Evolutionary conservation across 92 coral and sea anemone genomes (phyloP).

Genomic region (Muricea muricata): DNA sequence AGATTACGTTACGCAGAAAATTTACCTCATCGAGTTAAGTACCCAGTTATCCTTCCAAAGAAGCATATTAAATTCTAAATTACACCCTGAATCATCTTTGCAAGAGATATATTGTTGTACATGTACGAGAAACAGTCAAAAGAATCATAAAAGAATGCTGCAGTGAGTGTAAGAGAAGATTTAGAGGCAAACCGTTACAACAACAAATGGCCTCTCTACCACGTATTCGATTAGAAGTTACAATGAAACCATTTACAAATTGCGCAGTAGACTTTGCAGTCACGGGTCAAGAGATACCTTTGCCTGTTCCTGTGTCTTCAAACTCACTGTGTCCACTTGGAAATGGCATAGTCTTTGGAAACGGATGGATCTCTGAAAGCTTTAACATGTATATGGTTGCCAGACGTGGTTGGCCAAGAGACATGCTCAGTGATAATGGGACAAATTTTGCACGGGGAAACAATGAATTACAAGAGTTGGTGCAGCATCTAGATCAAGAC

Average conservation of each 20-base stretch:
- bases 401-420: background rate
- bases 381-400: background rate
- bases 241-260: too few species aligned
- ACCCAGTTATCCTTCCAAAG: constrained; percentile 62
- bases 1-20: constrained; percentile 51
- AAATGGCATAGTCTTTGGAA: constrained; percentile 10
- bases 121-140: too few species aligned
- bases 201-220: too few species aligned
- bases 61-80: too few species aligned
- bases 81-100: too few species aligned
- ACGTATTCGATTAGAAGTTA: too few species aligned
- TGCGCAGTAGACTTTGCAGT: too few species aligned
- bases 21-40: constrained; percentile 55
- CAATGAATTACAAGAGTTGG: background rate
- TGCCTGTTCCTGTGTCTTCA: background rate
- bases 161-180: too few species aligned
- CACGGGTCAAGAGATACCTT: background rate
- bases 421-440: background rate
- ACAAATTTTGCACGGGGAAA: background rate
- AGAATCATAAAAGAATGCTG: too few species aligned
- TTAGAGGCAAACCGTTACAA: too few species aligned
- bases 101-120: too few species aligned
- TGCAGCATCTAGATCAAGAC: constrained; percentile 44
- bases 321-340: background rate
- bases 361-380: background rate